phyloP scores from a whole-genome alignment of 2,888 invertebrate species.

The Hymenopus coronatus region DNA sequence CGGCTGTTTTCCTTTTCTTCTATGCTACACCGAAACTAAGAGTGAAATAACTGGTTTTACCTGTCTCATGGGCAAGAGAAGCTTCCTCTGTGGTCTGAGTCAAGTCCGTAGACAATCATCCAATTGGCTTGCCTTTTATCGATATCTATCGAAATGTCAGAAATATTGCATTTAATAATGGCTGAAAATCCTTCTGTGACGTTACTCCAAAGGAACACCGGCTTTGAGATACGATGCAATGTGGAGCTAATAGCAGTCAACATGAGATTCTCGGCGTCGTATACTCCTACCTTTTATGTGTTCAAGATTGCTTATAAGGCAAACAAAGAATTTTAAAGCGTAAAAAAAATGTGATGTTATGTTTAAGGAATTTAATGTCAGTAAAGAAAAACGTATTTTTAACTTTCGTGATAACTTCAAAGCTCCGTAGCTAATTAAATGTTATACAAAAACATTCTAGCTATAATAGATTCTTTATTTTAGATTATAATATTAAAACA shows the following conservation, averaged over 20 bases:
- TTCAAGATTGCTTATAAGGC: not conserved
- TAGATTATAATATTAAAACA: too few relatives aligned
- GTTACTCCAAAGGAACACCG: not conserved
- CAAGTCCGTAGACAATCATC: not conserved
- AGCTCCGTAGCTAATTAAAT: too few relatives aligned
- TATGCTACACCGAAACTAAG: not conserved
- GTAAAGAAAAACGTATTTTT: too few relatives aligned
- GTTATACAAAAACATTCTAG: too few relatives aligned
- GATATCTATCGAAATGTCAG: not conserved
- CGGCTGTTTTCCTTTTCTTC: not conserved
- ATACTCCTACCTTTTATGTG: not conserved
- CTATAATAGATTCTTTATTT: too few relatives aligned
- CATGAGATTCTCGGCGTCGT: not conserved
- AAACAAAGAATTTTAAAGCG: not conserved
- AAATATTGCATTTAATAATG: not conserved
- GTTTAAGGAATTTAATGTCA: not conserved
- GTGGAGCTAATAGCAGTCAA: not conserved
- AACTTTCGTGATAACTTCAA: too few relatives aligned
- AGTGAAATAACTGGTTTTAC: slow-evolving; percentile 2
- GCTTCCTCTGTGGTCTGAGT: not conserved
- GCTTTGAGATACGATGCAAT: not conserved
- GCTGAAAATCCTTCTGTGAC: not conserved
- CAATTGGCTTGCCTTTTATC: not conserved
- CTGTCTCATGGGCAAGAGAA: not conserved
- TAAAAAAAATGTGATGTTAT: not conserved